A percentile compares a stretch with the other conserved stretches of the same genome.
phyloP scores from a whole-genome alignment of 2,888 invertebrate genomes.

The Saturnia japonica region DNA sequence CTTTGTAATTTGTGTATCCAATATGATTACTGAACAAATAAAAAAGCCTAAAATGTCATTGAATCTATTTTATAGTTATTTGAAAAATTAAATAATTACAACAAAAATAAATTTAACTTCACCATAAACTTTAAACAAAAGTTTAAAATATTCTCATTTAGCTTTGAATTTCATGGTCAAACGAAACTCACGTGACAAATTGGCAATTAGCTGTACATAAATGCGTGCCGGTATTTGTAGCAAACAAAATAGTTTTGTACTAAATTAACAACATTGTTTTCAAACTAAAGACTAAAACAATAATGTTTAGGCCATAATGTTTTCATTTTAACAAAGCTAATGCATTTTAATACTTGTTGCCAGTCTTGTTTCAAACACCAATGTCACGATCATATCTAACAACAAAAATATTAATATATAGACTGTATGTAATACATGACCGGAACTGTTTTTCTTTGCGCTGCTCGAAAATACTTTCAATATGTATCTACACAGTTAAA shows the following conservation, averaged over 20 bases:
- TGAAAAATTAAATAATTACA: not conserved
- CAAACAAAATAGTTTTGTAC: slow-evolving; percentile 22
- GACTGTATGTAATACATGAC: not conserved
- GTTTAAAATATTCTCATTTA: slow-evolving; percentile 23
- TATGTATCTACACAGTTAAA: too few relatives aligned
- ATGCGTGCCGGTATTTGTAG: slow-evolving; percentile 30
- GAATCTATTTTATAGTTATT: not conserved
- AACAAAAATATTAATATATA: not conserved
- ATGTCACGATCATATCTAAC: not conserved
- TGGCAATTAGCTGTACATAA: slow-evolving; percentile 32
- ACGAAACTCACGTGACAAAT: slow-evolving; percentile 32
- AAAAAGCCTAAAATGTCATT: too few relatives aligned
- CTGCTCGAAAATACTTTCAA: not conserved
- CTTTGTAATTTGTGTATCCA: too few relatives aligned
- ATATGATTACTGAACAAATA: too few relatives aligned
- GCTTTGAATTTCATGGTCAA: slow-evolving; percentile 32
- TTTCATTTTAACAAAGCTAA: not conserved
- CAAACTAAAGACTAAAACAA: slow-evolving; percentile 7
- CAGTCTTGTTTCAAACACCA: not conserved
- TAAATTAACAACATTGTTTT: slow-evolving; percentile 19
- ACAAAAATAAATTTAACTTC: not conserved
- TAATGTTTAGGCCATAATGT: not conserved
- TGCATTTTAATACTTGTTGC: slow-evolving; percentile 11
- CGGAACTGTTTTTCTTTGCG: too few relatives aligned
- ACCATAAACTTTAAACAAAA: not conserved